Base-by-base conservation (phyloP, 2,113 vertebrate species). In the Struthio camelus region DNA sequence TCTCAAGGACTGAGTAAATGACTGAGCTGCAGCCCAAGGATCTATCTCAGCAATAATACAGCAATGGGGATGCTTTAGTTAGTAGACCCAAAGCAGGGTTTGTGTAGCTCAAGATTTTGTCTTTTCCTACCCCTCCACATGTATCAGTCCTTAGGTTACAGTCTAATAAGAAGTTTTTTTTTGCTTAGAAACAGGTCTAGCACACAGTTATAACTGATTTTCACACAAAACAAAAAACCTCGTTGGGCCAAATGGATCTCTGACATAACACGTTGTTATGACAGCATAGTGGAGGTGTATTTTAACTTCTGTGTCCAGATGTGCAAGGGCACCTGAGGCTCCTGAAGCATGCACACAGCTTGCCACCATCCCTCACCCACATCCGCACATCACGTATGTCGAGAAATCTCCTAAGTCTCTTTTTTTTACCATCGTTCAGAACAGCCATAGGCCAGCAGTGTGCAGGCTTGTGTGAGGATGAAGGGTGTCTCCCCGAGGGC, bases 1-100 rank as follows among this genome's bases (percentile, higher is more conserved):
- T 91, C 51, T 91, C 95, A 95, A 95, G 91, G 82, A 83, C 85
- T 56, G 42, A 77, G 25, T 67, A 89, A 97, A 93, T 67, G 79
- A 85, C 78, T 85, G 85, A 91, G 67, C 71, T 44, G 36, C 36
- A 82, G 79, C 11, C 67, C 84, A 96, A 96, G 89, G 89, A 92
- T 36, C 87, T 94, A 6, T 61, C 66, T 82, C 27, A 25, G 75
- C 66, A 89, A 93, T 90, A 77, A 54, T 20, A 85, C 1, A 1
- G 36, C 64, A 89, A 89, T 85, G 59, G 12, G 4, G 22, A 91
- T 81, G 36, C 62, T 89, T 87, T 72, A 79, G 58, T 9, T 69
- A 72, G 80, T 16, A 54, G 3, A 14, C 5, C 28, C 38, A 17
- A 82, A 17, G 24, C 61, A 87, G 15, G 27, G 23, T 4, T 87